Evolutionary conservation across 1,140 invertebrate species (phyloP).

Genomic region (Condylostylus longicornis): DNA sequence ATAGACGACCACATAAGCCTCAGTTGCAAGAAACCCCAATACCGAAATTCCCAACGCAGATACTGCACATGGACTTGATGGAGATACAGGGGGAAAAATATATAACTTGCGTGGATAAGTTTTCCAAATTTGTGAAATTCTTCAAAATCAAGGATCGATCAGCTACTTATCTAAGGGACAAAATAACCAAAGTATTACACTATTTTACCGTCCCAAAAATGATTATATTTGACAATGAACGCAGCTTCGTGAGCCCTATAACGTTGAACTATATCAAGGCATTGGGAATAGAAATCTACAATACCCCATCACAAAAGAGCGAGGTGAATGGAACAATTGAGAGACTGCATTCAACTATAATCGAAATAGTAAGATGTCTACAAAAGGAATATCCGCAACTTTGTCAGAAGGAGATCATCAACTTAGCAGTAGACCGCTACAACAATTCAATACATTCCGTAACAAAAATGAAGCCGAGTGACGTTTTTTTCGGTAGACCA

Average conservation of each 20-base stretch:
- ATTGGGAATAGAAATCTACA: constrained; percentile 1
- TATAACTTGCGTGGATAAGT: constrained; percentile 5
- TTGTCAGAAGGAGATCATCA: not conserved
- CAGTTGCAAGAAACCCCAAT: constrained; percentile 6
- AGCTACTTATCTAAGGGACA: constrained; percentile 1
- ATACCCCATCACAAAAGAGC: constrained; percentile 2
- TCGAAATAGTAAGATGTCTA: constrained; percentile 6
- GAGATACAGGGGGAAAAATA: constrained; percentile 3
- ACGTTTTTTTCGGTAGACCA: too few relatives aligned
- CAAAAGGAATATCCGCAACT: constrained; percentile 1
- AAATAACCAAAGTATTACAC: too few relatives aligned
- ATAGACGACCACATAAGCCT: constrained; percentile 2
- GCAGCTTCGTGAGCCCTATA: constrained; percentile 4
- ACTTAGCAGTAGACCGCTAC: constrained; percentile 3
- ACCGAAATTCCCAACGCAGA: constrained; percentile 3
- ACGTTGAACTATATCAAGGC: not conserved
- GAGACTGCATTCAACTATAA: constrained; percentile 4
- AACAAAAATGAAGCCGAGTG: too few relatives aligned
- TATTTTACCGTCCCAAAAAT: not conserved
- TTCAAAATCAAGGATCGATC: constrained; percentile 4
- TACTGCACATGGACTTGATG: constrained; percentile 4
- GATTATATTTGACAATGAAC: constrained; percentile 2
- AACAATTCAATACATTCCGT: too few relatives aligned
- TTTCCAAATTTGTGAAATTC: constrained; percentile 8
- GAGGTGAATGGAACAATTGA: constrained; percentile 6